phyloP scores from a whole-genome alignment of 2,888 invertebrate genomes.

The Dryocosmus kuriphilus region DNA sequence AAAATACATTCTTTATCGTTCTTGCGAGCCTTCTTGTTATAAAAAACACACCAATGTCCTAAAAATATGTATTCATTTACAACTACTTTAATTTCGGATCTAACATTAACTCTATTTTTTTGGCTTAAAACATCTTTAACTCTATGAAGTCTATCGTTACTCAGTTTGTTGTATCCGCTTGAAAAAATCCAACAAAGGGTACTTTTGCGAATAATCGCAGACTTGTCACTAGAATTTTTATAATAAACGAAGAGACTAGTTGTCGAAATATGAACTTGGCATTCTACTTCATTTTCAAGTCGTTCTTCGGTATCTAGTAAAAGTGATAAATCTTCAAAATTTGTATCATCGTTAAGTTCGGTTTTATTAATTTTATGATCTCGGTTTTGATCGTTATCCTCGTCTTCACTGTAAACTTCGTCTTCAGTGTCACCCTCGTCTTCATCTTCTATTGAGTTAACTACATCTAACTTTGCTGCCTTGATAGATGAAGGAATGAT shows the following conservation, averaged over 20 bases:
- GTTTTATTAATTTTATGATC: no score
- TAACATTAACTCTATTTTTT: no score
- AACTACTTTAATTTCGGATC: no score
- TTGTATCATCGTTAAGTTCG: no score
- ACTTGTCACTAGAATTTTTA: constrained; percentile 1
- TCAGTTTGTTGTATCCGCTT: constrained; percentile 8
- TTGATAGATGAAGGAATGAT: constrained; percentile 1
- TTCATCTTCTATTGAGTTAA: not conserved
- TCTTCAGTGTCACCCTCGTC: not conserved
- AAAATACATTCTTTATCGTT: no score
- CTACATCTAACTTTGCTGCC: not conserved
- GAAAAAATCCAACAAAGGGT: constrained; percentile 2
- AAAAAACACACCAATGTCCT: no score
- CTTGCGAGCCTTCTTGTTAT: no score
- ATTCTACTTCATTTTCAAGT: not conserved
- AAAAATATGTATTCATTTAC: no score
- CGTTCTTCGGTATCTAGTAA: not conserved
- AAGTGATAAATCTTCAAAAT: constrained; percentile 12
- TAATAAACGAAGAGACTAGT: not conserved
- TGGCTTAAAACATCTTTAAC: no score
- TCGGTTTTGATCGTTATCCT: no score
- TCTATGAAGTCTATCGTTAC: not conserved
- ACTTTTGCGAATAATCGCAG: constrained; percentile 5
- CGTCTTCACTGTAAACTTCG: no score
- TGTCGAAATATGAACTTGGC: not conserved